Conservation (phyloP, 2,797 vertebrate species). For the Apogon talboti region DNA sequence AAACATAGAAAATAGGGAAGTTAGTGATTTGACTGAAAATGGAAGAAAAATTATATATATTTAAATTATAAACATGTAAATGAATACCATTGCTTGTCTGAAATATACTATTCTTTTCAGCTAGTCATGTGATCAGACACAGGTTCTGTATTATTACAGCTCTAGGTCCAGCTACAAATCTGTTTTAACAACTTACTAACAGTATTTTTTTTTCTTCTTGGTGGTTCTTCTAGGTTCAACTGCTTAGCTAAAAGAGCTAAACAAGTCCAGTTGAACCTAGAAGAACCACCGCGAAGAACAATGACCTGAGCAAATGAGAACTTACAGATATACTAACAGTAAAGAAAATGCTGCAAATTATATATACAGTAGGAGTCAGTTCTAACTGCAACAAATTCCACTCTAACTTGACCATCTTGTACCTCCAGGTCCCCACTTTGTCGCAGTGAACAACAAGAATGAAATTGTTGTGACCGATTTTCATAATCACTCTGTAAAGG, state of each 20-base stretch:
- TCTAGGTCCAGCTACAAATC: conserved; percentile 4
- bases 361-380: background rate
- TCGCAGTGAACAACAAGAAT: conserved; percentile 97
- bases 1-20: too few species aligned
- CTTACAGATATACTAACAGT: conserved; percentile 39
- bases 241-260: too few species aligned
- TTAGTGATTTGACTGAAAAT: background rate
- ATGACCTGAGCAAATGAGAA: too few species aligned
- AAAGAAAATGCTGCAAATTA: background rate
- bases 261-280: too few species aligned
- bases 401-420: conserved; percentile 16
- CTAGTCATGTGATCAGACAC: background rate
- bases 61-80: conserved; percentile 10
- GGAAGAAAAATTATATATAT: background rate
- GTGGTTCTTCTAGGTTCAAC: too few species aligned
- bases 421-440: conserved; percentile 93
- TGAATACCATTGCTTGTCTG: background rate
- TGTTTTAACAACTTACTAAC: conserved; percentile 27
- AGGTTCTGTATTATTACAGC: conserved; percentile 3
- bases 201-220: too few species aligned
- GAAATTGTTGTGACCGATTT: conserved; percentile 98
- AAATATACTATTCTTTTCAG: conserved; percentile 21
- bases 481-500: conserved; percentile 98
- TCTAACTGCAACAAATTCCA: background rate
- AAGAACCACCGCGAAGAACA: too few species aligned